Conservation (phyloP, 1,140 invertebrate genomes). For the Zaprionus nigranus region DNA sequence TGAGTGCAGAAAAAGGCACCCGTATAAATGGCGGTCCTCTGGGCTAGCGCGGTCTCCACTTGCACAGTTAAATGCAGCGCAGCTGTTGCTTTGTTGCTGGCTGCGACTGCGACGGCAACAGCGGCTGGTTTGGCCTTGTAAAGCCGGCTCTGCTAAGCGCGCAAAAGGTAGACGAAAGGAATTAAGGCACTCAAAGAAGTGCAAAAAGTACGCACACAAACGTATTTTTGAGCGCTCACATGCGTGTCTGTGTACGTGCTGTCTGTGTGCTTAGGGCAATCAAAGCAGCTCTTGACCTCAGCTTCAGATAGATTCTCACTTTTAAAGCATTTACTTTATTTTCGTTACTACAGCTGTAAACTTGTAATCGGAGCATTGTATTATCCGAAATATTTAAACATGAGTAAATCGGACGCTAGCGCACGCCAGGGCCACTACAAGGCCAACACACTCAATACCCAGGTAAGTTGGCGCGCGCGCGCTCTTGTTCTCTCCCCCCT, state of each 20-base stretch:
- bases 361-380: slow-evolving; percentile 49
- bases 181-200: slow-evolving; percentile 31
- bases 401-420: slow-evolving; percentile 71
- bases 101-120: background rate
- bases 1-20: slow-evolving; percentile 15
- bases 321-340: background rate
- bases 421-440: slow-evolving; percentile 75
- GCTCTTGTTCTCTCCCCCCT: background rate
- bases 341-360: slow-evolving; percentile 39
- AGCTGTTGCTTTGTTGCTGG: slow-evolving; percentile 69
- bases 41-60: background rate
- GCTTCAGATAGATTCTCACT: background rate
- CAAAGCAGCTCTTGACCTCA: slow-evolving; percentile 50
- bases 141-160: slow-evolving; percentile 25
- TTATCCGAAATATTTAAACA: slow-evolving; percentile 37
- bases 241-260: background rate
- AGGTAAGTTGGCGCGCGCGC: slow-evolving; percentile 58
- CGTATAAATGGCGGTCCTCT: slow-evolving; percentile 18
- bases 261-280: slow-evolving; percentile 6
- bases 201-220: slow-evolving; percentile 26
- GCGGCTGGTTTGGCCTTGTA: slow-evolving; percentile 42
- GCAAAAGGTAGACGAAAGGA: slow-evolving; percentile 40
- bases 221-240: background rate
- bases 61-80: slow-evolving; percentile 32
- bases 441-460: slow-evolving; percentile 69